Evolutionary conservation across 1,140 invertebrate species (phyloP).

Genomic region (Brachionus asplanchnoidis): DNA sequence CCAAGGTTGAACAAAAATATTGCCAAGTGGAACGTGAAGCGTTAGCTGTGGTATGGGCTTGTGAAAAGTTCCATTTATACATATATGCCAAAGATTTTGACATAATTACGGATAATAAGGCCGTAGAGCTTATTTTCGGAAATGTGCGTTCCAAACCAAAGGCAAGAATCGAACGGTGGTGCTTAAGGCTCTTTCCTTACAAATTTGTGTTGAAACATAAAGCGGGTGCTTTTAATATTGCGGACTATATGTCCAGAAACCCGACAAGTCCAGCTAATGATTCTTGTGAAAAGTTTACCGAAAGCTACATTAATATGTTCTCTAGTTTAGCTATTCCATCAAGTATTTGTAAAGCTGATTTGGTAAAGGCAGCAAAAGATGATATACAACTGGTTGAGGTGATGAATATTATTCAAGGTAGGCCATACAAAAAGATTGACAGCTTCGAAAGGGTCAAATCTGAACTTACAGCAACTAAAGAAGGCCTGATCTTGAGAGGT

Average conservation of each 20-base stretch:
- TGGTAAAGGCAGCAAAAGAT: not conserved
- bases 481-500: slow-evolving; percentile 40
- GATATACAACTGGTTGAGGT: not conserved
- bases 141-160: not conserved
- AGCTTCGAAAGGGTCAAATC: slow-evolving; percentile 44
- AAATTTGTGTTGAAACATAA: not conserved
- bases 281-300: not conserved
- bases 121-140: not conserved
- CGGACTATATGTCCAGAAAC: not conserved
- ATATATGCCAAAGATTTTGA: not conserved
- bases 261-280: not conserved
- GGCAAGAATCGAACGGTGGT: not conserved
- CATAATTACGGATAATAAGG: slow-evolving; percentile 4
- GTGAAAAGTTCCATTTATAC: not conserved
- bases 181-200: not conserved
- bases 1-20: slow-evolving; percentile 47
- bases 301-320: not conserved
- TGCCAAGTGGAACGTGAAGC: slow-evolving; percentile 29
- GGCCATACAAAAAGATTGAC: not conserved
- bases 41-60: not conserved
- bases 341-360: not conserved
- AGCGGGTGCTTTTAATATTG: not conserved
- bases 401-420: not conserved
- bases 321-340: not conserved
- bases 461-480: not conserved